A percentile compares a stretch with the other conserved stretches of the same genome.
phyloP scores from a whole-genome alignment of 2,797 vertebrate species.

The Pangasius sanitwongsei region DNA sequence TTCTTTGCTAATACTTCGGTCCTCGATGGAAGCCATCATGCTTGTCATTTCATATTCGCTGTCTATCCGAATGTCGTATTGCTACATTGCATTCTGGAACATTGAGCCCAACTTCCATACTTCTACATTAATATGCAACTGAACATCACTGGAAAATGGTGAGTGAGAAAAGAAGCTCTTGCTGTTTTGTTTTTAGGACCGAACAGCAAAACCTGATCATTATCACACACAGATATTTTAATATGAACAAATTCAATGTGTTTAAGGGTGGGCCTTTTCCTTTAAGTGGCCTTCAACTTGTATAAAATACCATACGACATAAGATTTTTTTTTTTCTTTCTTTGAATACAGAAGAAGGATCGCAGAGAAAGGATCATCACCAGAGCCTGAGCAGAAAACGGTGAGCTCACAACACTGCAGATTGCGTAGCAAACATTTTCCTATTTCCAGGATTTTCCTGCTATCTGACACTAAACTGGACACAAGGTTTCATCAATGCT shows the following conservation, averaged over 20 bases:
- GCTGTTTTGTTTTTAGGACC: not conserved
- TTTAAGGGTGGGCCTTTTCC: not conserved
- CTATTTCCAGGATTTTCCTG: not conserved
- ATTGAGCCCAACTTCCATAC: not conserved
- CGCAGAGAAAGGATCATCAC: conserved; percentile 92
- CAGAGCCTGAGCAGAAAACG: conserved; percentile 88
- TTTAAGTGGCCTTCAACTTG: not conserved
- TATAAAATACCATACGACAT: not conserved
- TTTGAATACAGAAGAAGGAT: conserved; percentile 87
- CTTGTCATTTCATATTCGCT: not conserved
- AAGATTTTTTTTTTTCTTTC: conserved; percentile 11
- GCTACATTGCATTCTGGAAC: not conserved
- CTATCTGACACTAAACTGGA: not conserved
- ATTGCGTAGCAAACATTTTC: not conserved
- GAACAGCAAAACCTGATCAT: not conserved
- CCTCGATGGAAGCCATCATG: not conserved
- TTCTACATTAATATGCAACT: not conserved
- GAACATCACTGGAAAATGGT: not conserved
- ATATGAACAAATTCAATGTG: not conserved
- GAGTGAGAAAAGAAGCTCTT: not conserved
- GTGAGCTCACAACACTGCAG: conserved; percentile 75
- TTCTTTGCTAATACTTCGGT: not conserved
- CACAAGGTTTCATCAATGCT: not conserved
- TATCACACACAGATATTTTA: not conserved
- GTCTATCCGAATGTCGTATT: not conserved